These are phyloP conservation scores for Myanophis thanlyinensis DNA, from an alignment of 2,113 vertebrate genomes.

Conservation along the genomic window DNA sequence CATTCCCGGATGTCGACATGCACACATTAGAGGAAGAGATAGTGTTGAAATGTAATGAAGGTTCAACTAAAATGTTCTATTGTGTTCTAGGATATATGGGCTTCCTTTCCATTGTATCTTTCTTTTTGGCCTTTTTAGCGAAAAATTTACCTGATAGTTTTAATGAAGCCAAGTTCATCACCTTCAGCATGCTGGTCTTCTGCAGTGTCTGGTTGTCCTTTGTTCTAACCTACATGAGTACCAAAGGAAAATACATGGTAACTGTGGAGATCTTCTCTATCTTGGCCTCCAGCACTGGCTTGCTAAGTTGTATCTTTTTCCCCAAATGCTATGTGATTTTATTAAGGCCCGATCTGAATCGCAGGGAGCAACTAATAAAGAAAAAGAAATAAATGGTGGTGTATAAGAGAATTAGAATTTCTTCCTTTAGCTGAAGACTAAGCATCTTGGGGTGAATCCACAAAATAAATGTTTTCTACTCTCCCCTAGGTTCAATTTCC, in stretches of 20 bases:
- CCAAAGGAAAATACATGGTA: background rate
- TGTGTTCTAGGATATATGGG: background rate
- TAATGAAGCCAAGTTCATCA: background rate
- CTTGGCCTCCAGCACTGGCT: background rate
- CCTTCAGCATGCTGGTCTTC: background rate
- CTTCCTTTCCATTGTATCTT: background rate
- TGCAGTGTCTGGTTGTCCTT: background rate
- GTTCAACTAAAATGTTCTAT: background rate
- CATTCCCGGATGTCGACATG: conserved; percentile 1
- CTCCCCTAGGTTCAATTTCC: background rate
- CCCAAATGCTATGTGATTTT: background rate
- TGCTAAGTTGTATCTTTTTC: background rate
- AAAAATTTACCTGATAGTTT: background rate
- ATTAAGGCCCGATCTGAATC: background rate
- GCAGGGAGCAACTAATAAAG: background rate
- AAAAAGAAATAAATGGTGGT: background rate
- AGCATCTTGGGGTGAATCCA: background rate
- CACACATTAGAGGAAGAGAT: background rate
- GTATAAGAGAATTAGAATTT: background rate
- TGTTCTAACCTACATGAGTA: background rate
- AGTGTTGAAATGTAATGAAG: background rate
- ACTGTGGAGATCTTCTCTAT: background rate
- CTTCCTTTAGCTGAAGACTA: background rate
- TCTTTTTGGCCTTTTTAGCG: background rate
- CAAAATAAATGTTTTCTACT: background rate